These are phyloP conservation scores for Himalopsyche phryganea DNA, from an alignment of 1,140 invertebrate genomes.

Conservation along the genomic window DNA sequence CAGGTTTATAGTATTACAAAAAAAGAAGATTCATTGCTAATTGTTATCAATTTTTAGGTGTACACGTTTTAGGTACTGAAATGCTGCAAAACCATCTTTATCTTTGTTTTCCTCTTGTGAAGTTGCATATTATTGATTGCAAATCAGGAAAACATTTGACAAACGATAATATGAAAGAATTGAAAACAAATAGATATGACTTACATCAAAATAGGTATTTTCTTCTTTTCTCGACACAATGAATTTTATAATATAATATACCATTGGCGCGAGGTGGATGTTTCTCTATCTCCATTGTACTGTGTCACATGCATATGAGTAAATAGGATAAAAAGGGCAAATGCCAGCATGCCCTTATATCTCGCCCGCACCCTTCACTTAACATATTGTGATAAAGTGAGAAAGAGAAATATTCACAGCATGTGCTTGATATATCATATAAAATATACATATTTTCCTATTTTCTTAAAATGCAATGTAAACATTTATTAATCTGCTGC, in stretches of 20 bases:
- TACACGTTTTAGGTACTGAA: constrained; percentile 10
- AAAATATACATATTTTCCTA: constrained; percentile 34
- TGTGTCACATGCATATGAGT: too few species aligned
- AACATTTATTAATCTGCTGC: background rate
- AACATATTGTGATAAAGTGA: too few species aligned
- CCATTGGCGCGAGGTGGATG: too few species aligned
- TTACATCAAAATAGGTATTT: constrained; percentile 36
- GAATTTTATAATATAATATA: too few species aligned
- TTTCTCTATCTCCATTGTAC: too few species aligned
- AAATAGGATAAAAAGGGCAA: too few species aligned
- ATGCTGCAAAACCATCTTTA: constrained; percentile 25
- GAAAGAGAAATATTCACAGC: too few species aligned
- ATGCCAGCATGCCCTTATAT: too few species aligned
- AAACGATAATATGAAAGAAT: constrained; percentile 28
- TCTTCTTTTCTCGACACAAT: constrained; percentile 6
- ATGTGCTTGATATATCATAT: too few species aligned
- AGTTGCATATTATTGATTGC: constrained; percentile 37
- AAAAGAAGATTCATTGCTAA: too few species aligned
- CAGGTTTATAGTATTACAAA: too few species aligned
- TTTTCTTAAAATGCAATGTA: background rate
- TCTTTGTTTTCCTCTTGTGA: constrained; percentile 28
- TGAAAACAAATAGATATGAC: constrained; percentile 35
- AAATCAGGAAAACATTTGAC: constrained; percentile 30
- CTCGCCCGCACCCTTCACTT: too few species aligned
- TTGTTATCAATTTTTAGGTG: constrained; percentile 6